Base-by-base conservation (phyloP, 1,140 invertebrate genomes). In the Scylla paramamosain region DNA sequence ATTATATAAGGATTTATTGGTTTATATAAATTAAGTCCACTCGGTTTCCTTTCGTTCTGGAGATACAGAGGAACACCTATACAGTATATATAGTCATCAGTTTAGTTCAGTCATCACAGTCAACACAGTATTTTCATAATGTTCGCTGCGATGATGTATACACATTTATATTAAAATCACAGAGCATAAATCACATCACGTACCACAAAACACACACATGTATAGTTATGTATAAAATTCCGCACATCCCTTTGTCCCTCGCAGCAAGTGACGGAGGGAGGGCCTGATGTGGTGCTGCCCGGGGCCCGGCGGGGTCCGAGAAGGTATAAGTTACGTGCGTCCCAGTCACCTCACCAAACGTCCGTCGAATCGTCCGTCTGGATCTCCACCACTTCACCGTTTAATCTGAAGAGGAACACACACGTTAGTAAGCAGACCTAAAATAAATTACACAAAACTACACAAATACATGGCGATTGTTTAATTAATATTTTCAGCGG, bases 381-480 rank as follows among this genome's bases (percentile, higher is more conserved):
- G 93, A 96, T 96, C 93, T 96, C 96, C 25, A 96, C 96, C 25
- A 96, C 96, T 48, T 96, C 96, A 10, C 95, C 96, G 31, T 92
- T 94, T 14, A 95, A 77, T 87, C 96, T 96, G 95, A 20, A 93
- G 93, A 32, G 59, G 91, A n/a, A 46, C 52, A 95, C 16, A 48
- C 29, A 83, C 46, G 91, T 52, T 12, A 59, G 93, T 94, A 67
- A 93, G 82, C 25, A n/a, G 0, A n/a, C 6, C 20, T 2, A 77
- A 12, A 20, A 59, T 12, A 59, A 59, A 59, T 12, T 8, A 4
- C 2, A 20, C 39, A 39, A 39, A 39, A 39, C 39, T 39, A 39
- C 39, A 39, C 39, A 39, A 39, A 39, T 39, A 39, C 39, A 2
- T 39, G 39, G 39, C 39, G 6, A 39, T 39, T 39, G 39, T 39